These are phyloP conservation scores for Zaprionus gabonicus DNA, from an alignment of 1,140 invertebrate genomes.

Conservation along the genomic window DNA sequence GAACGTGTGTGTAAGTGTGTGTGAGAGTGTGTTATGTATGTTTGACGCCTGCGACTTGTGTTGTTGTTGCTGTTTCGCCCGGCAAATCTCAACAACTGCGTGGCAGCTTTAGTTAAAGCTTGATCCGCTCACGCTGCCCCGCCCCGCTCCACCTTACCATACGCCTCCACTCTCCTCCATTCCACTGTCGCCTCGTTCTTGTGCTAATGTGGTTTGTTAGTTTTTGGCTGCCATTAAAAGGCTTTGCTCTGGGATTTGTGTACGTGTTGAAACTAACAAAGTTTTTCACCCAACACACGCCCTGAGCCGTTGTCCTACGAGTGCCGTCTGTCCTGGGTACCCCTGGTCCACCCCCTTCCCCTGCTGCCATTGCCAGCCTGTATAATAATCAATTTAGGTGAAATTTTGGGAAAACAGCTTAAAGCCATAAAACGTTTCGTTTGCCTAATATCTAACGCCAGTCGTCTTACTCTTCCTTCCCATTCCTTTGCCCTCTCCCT, in stretches of 20 bases:
- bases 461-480: not conserved
- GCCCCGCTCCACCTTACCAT: not conserved
- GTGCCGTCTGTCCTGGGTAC: constrained; percentile 5
- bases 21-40: constrained; percentile 53
- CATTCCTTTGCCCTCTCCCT: not conserved
- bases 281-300: constrained; percentile 33
- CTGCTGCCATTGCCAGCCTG: constrained; percentile 33
- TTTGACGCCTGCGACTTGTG: constrained; percentile 59
- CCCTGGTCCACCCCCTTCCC: not conserved
- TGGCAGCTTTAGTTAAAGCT: constrained; percentile 70
- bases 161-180: not conserved
- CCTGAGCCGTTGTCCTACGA: constrained; percentile 1
- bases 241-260: constrained; percentile 81
- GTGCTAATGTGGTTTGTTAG: constrained; percentile 79
- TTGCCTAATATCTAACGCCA: constrained; percentile 22
- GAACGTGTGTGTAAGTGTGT: constrained; percentile 3
- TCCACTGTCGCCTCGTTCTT: not conserved
- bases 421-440: constrained; percentile 72
- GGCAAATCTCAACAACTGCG: constrained; percentile 74
- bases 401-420: constrained; percentile 68
- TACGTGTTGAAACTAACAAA: constrained; percentile 81
- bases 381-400: constrained; percentile 78
- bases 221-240: constrained; percentile 80
- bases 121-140: constrained; percentile 21
- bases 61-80: constrained; percentile 23